These are phyloP conservation scores for Phalanger gymnotis DNA, from an alignment of 2,797 vertebrate species.

Conservation along the genomic window DNA sequence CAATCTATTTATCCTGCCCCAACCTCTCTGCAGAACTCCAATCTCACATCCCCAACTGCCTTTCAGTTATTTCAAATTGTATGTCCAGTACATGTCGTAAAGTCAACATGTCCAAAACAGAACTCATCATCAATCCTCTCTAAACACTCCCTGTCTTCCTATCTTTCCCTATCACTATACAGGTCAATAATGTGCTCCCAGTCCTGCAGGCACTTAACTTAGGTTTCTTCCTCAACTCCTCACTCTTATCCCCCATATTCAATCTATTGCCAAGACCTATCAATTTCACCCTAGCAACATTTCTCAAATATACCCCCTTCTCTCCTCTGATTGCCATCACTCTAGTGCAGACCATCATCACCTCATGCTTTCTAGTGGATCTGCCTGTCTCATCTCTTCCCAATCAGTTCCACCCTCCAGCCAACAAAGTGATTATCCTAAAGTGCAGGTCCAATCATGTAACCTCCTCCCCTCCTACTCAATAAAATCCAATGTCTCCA, in stretches of 20 bases:
- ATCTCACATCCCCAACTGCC: not conserved
- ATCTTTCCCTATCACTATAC: not conserved
- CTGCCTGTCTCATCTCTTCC: not conserved
- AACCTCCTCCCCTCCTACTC: not conserved
- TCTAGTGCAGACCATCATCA: not conserved
- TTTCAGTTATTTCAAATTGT: not conserved
- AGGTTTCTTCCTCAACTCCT: not conserved
- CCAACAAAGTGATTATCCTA: not conserved
- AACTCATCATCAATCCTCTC: not conserved
- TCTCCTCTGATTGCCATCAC: not conserved
- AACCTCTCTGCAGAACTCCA: not conserved
- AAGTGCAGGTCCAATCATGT: not conserved
- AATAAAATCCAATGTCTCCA: not conserved
- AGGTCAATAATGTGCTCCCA: not conserved
- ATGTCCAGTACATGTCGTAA: not conserved
- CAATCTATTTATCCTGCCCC: not conserved
- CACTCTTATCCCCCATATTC: not conserved
- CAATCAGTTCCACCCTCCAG: not conserved
- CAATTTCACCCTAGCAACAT: not conserved
- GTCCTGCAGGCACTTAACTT: not conserved
- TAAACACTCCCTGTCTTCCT: not conserved
- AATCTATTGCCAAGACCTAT: not conserved
- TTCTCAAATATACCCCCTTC: not conserved
- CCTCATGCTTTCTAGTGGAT: not conserved
- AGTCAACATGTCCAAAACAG: not conserved